phyloP scores from a whole-genome alignment of 2,113 vertebrate genomes.

The Cyphomyrus plagiostoma region DNA sequence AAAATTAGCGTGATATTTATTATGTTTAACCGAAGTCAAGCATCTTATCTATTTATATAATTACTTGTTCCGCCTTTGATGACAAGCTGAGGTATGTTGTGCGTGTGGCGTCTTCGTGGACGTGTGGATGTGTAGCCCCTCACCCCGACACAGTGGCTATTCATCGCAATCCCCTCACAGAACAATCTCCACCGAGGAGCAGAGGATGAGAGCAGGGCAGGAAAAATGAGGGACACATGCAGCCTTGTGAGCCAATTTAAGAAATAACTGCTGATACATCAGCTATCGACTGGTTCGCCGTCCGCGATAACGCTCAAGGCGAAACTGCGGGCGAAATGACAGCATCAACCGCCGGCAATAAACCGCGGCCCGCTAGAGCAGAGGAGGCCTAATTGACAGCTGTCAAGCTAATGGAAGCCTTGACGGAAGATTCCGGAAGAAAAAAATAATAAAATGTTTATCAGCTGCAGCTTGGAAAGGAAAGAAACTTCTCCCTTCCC shows the following conservation, averaged over 20 bases:
- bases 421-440: conserved; percentile 79
- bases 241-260: conserved; percentile 92
- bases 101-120: conserved; percentile 15
- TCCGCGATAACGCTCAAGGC: conserved; percentile 91
- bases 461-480: conserved; percentile 65
- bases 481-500: conserved; percentile 46
- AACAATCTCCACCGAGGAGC: conserved; percentile 74
- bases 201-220: conserved; percentile 44
- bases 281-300: conserved; percentile 90
- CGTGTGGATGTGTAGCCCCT: conserved; percentile 39
- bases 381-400: conserved; percentile 92
- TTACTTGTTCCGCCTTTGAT: not conserved
- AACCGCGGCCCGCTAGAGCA: conserved; percentile 88
- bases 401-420: conserved; percentile 91
- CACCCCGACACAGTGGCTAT: conserved; percentile 71
- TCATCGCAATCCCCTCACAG: conserved; percentile 74
- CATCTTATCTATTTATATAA: not conserved
- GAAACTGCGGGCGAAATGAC: conserved; percentile 92
- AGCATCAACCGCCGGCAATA: conserved; percentile 92
- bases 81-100: conserved; percentile 30
- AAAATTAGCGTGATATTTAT: not conserved
- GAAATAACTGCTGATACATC: conserved; percentile 97
- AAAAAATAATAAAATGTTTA: conserved; percentile 70
- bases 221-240: conserved; percentile 57
- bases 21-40: not conserved